Percentiles rank a stretch among this genome's conserved stretches.
These are phyloP conservation scores for Eulemur albifrons DNA, from an alignment of 2,797 vertebrate genomes.

Conservation along the genomic window DNA sequence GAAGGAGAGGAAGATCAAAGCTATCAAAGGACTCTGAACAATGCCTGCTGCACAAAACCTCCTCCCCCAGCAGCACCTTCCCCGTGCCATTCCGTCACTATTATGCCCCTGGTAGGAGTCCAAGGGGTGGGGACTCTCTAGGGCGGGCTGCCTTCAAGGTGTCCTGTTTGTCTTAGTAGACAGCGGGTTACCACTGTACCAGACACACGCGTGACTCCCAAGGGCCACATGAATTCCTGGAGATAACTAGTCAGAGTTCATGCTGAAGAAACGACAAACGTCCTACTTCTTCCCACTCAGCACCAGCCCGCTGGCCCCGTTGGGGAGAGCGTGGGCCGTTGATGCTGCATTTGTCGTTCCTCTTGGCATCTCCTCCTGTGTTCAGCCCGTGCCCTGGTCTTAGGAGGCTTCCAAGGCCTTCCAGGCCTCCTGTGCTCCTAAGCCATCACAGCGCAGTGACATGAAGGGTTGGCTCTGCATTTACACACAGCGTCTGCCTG, in stretches of 20 bases:
- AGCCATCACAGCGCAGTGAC: not conserved
- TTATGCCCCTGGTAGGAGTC: not conserved
- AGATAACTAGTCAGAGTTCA: not conserved
- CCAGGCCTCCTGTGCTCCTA: not conserved
- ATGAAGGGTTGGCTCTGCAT: not conserved
- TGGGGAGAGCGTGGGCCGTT: rapidly evolving
- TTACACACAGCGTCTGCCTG: not conserved
- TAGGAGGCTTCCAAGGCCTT: too few species aligned
- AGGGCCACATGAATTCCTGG: not conserved
- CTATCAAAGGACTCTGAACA: not conserved
- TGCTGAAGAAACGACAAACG: not conserved
- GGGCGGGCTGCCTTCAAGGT: not conserved
- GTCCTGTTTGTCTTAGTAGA: not conserved
- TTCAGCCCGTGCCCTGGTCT: not conserved
- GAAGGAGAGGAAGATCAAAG: not conserved
- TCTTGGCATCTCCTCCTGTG: not conserved
- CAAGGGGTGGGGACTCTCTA: not conserved
- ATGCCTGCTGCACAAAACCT: not conserved
- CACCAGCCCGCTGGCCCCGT: not conserved
- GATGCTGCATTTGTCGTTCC: not conserved
- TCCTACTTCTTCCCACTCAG: not conserved
- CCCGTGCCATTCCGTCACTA: not conserved
- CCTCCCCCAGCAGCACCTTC: not conserved
- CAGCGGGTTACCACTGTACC: not conserved
- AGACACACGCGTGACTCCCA: not conserved